phyloP scores from a whole-genome alignment of 2,113 vertebrate genomes.

The Gavia stellata region DNA sequence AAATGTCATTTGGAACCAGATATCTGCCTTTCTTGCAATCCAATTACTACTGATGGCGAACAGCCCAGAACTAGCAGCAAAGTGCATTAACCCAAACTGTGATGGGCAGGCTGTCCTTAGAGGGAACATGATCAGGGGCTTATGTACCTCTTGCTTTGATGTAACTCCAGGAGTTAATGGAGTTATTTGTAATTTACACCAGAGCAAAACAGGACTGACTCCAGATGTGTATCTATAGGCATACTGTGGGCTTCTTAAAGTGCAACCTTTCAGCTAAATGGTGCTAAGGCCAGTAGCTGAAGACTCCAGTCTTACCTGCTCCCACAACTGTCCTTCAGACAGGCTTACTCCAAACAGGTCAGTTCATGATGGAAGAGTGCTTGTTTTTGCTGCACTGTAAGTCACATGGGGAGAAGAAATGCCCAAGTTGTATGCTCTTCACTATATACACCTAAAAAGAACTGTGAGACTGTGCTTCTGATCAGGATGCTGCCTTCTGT shows the following conservation, averaged over 20 bases:
- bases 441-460: background rate
- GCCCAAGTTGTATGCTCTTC: background rate
- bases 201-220: background rate
- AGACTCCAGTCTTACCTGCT: background rate
- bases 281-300: background rate
- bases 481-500: background rate
- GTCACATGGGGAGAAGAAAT: background rate
- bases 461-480: rapidly evolving
- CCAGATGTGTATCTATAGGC: background rate
- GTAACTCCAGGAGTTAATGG: background rate
- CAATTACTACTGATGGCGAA: slow-evolving; percentile 46
- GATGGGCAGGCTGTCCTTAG: slow-evolving; percentile 10
- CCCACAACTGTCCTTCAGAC: background rate
- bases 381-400: background rate
- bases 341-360: background rate
- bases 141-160: background rate
- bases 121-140: background rate
- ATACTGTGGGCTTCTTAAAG: rapidly evolving
- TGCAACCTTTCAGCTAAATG: no score
- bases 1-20: slow-evolving; percentile 42
- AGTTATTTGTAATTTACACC: background rate
- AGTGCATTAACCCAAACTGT: background rate
- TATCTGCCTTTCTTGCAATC: slow-evolving; percentile 37
- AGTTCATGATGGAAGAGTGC: background rate
- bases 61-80: slow-evolving; percentile 41